Evolutionary conservation across 2,113 vertebrate genomes (phyloP).

Genomic region (Buteo buteo): DNA sequence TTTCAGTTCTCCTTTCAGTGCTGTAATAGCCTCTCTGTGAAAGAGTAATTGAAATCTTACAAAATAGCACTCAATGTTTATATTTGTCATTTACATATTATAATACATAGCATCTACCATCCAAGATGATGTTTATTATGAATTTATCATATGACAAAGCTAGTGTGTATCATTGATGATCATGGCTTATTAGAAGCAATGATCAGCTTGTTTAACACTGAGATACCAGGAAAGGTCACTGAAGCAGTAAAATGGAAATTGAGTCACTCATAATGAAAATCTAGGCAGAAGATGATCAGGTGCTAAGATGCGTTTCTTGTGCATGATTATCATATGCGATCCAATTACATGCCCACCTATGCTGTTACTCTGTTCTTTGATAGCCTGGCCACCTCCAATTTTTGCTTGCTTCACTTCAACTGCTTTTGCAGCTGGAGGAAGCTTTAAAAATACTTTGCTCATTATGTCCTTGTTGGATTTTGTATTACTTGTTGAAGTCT

Average conservation of each 20-base stretch:
- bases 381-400: background rate
- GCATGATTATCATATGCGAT: background rate
- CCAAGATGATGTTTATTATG: background rate
- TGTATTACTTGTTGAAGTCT: background rate
- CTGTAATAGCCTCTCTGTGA: background rate
- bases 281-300: background rate
- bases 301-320: background rate
- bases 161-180: background rate
- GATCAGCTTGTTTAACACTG: background rate
- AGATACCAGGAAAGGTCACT: background rate
- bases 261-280: background rate
- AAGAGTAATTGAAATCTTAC: background rate
- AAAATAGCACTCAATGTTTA: background rate
- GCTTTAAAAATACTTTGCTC: background rate
- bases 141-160: background rate
- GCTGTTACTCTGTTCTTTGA: background rate
- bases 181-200: accelerated
- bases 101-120: background rate
- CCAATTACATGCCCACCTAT: no score
- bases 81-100: background rate
- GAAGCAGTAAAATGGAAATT: background rate
- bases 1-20: background rate
- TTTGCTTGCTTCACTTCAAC: background rate
- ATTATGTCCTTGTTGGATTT: background rate
- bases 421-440: background rate